Percentiles rank a stretch among this genome's conserved stretches.
Conservation (phyloP, 2,113 vertebrate species). For the Montifringilla adamsi region DNA sequence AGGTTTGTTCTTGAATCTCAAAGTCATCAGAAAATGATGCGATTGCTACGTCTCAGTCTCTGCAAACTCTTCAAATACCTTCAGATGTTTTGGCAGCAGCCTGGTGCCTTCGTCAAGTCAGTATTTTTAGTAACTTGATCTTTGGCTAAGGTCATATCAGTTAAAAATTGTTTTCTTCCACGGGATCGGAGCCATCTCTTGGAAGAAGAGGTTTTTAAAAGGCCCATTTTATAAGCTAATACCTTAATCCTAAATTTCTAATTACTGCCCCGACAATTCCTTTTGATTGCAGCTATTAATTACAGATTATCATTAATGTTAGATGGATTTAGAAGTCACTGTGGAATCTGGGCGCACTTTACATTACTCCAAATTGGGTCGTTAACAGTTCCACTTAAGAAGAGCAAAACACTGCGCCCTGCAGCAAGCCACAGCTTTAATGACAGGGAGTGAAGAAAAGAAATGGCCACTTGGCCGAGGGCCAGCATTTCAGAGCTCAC, state of each 20-base stretch:
- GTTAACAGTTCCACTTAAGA: slow-evolving; percentile 65
- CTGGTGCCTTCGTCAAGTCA: background rate
- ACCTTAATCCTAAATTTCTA: slow-evolving; percentile 51
- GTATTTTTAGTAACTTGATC: background rate
- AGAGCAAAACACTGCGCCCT: slow-evolving; percentile 45
- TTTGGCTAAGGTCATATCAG: background rate
- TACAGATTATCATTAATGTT: slow-evolving; percentile 47
- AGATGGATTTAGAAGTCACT: background rate
- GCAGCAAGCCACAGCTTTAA: slow-evolving; percentile 50
- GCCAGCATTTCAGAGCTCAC: slow-evolving; percentile 37
- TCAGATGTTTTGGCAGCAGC: background rate
- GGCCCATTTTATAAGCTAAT: slow-evolving; percentile 1
- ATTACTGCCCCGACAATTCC: slow-evolving; percentile 4
- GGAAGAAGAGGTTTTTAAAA: slow-evolving; percentile 10
- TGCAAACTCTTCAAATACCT: background rate
- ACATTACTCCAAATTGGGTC: slow-evolving; percentile 42
- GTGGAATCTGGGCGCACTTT: slow-evolving; percentile 29
- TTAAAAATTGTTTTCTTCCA: background rate
- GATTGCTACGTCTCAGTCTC: fast-evolving
- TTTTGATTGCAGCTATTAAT: slow-evolving; percentile 51
- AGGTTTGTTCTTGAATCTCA: background rate
- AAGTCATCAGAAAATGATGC: background rate
- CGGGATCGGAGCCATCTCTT: background rate
- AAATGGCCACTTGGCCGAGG: background rate
- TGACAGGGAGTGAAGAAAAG: slow-evolving; percentile 33